Conservation (phyloP, 2,888 invertebrate genomes). For the Orthonevra nobilis region DNA sequence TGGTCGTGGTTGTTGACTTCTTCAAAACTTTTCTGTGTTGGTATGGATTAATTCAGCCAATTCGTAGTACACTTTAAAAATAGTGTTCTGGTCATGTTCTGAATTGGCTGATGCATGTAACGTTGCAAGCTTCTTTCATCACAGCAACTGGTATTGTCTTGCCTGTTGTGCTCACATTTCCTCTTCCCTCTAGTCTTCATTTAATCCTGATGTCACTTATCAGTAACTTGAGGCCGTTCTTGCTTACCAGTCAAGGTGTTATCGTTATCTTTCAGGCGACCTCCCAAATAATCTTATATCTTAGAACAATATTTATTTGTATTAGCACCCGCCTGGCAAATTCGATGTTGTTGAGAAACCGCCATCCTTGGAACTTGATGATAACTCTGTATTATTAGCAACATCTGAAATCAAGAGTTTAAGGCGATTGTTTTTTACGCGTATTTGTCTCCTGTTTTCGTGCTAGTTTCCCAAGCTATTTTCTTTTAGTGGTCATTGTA, state of each 20-base stretch:
- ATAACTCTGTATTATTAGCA: no score
- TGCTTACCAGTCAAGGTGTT: slow-evolving; percentile 1
- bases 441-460: no score
- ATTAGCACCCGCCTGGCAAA: no score
- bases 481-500: no score
- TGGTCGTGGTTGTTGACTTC: slow-evolving; percentile 7
- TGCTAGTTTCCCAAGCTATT: no score
- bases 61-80: slow-evolving; percentile 15
- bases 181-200: slow-evolving; percentile 8
- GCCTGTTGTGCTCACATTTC: slow-evolving; percentile 3
- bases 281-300: no score
- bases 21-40: slow-evolving; percentile 3
- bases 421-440: no score
- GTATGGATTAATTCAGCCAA: background rate
- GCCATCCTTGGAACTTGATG: no score
- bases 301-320: no score
- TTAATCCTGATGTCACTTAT: slow-evolving; percentile 4
- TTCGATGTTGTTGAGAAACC: no score
- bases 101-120: background rate
- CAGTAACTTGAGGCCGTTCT: background rate
- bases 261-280: background rate
- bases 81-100: slow-evolving; percentile 1
- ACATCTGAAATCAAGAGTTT: no score
- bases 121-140: slow-evolving; percentile 12
- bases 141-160: slow-evolving; percentile 5